Percentiles rank a stretch among this genome's conserved stretches.
These are phyloP conservation scores for Antigone vipio DNA, from an alignment of 2,113 vertebrate species.

Conservation along the genomic window DNA sequence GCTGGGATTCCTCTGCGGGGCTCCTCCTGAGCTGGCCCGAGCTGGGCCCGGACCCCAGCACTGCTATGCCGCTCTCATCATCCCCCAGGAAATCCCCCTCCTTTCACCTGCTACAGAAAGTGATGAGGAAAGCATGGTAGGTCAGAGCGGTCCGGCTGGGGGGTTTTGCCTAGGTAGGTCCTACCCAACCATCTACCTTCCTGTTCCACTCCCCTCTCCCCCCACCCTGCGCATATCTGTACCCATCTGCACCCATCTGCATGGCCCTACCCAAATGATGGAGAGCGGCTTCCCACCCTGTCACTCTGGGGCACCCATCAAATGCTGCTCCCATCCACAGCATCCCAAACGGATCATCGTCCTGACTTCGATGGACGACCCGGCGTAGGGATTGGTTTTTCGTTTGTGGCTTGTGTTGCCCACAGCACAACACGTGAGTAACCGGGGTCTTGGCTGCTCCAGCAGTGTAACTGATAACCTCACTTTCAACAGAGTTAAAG, in stretches of 20 bases:
- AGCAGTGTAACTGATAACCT: neutral
- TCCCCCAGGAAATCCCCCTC: too few species aligned
- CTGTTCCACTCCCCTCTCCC: too few species aligned
- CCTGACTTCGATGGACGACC: neutral
- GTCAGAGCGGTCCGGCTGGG: fast-evolving
- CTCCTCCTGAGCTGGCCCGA: neutral
- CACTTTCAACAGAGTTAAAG: neutral
- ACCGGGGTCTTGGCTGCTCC: neutral
- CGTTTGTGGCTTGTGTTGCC: neutral
- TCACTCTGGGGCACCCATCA: neutral
- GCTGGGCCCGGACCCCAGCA: fast-evolving
- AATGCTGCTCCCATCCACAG: neutral
- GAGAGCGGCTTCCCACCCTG: neutral
- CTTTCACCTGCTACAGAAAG: neutral
- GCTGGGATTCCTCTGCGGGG: fast-evolving
- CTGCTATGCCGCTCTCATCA: neutral
- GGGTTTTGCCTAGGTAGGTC: neutral
- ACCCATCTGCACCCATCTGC: fast-evolving
- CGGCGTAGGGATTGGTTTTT: neutral
- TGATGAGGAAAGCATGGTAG: neutral
- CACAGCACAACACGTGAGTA: neutral
- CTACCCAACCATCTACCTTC: neutral
- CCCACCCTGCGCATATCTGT: neutral
- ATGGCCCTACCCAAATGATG: neutral
- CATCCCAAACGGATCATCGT: neutral